phyloP scores from a whole-genome alignment of 2,113 vertebrate species.

The Cyrtonyx montezumae region DNA sequence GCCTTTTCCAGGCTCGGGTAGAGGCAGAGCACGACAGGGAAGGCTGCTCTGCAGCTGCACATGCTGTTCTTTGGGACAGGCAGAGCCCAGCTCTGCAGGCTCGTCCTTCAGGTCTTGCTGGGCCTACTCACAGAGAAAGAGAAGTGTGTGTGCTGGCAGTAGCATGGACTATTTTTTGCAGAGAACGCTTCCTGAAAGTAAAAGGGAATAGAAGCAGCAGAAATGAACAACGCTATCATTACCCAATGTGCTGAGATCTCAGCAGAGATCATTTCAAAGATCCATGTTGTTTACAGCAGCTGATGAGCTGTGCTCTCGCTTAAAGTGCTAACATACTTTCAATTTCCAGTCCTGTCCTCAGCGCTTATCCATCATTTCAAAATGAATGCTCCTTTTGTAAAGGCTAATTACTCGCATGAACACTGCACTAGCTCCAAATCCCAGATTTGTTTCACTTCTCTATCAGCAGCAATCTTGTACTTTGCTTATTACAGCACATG shows the following conservation, averaged over 20 bases:
- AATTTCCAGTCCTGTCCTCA: conserved; percentile 36
- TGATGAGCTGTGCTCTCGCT: conserved; percentile 42
- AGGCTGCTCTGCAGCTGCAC: conserved; percentile 27
- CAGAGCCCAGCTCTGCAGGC: background rate
- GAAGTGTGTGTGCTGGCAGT: conserved; percentile 21
- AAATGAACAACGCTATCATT: conserved; percentile 66
- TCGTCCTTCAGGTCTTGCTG: background rate
- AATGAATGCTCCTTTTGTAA: conserved; percentile 70
- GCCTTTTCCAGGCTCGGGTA: background rate
- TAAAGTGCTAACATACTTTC: conserved; percentile 52
- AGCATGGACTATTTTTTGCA: conserved; percentile 4
- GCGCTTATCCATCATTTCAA: conserved; percentile 55
- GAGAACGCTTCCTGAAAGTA: conserved; percentile 10
- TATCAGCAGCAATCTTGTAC: conserved; percentile 58
- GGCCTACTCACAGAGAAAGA: background rate
- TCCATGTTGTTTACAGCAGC: conserved; percentile 71
- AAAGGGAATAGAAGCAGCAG: conserved; percentile 5
- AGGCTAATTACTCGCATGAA: conserved; percentile 72
- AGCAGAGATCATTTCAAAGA: conserved; percentile 65
- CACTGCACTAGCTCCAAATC: conserved; percentile 64
- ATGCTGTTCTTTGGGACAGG: background rate
- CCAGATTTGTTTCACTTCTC: conserved; percentile 65
- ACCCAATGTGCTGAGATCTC: conserved; percentile 49
- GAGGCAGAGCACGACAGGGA: background rate
- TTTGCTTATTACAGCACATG: conserved; percentile 58